phyloP scores from a whole-genome alignment of 2,113 vertebrate species.

The Nothoprocta pentlandii region DNA sequence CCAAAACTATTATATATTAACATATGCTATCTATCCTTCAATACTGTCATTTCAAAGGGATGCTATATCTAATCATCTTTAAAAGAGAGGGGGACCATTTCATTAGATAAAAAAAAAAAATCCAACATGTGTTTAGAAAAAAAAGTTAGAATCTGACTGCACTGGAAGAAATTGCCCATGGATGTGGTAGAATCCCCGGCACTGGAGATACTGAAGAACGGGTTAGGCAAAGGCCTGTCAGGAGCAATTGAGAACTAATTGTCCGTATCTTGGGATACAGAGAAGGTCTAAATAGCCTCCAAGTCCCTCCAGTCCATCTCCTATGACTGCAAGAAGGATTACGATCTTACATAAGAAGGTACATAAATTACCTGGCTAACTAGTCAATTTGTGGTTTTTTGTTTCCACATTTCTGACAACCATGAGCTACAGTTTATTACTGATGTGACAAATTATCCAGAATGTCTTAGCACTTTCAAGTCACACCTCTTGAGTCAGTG shows the following conservation, averaged over 20 bases:
- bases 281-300: not conserved
- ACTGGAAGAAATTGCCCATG: not conserved
- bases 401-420: not conserved
- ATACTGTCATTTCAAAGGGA: not conserved
- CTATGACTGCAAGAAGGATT: not conserved
- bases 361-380: not conserved
- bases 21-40: not conserved
- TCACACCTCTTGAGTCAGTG: not conserved
- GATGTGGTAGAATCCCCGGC: not conserved
- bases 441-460: not conserved
- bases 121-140: not conserved
- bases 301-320: not conserved
- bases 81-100: not conserved
- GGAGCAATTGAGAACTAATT: not conserved
- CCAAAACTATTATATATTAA: not conserved
- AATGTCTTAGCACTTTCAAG: not conserved
- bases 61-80: not conserved
- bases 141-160: not conserved
- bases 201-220: not conserved
- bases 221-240: not conserved
- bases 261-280: not conserved
- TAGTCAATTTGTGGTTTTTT: not conserved
- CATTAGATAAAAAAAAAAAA: not conserved
- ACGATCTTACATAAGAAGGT: not conserved
- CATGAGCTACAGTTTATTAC: not conserved